phyloP scores from a whole-genome alignment of 2,797 vertebrate genomes.

The Propithecus perrieri region DNA sequence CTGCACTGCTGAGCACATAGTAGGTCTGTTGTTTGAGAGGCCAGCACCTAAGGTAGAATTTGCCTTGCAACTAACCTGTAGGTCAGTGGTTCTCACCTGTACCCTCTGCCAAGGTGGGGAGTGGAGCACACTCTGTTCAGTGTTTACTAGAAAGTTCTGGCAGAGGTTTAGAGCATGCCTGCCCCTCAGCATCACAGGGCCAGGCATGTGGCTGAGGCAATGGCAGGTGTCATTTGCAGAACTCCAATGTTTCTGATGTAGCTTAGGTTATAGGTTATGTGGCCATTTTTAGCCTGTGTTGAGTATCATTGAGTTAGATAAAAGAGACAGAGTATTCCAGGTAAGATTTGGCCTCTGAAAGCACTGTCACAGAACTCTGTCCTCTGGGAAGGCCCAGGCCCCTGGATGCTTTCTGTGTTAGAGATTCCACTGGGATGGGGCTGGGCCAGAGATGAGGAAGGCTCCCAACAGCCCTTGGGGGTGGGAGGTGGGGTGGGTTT shows the following conservation, averaged over 20 bases:
- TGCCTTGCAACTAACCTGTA: neutral
- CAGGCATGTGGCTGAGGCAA: neutral
- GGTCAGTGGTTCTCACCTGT: neutral
- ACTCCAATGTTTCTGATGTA: neutral
- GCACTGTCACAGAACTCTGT: neutral
- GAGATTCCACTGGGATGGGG: neutral
- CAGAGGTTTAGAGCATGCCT: rapidly evolving
- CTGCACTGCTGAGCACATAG: neutral
- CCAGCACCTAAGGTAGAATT: neutral
- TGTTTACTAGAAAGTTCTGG: neutral
- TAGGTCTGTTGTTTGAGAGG: neutral
- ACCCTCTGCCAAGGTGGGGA: neutral
- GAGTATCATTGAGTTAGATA: neutral
- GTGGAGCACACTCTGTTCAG: neutral
- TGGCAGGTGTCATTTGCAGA: neutral
- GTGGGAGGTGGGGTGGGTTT: too few relatives aligned
- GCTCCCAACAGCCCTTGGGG: neutral
- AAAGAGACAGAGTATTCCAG: neutral
- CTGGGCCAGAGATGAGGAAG: rapidly evolving
- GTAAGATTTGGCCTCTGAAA: neutral
- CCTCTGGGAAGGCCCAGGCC: neutral
- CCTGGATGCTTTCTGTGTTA: neutral
- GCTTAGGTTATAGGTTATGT: neutral
- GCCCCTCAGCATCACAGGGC: too few relatives aligned
- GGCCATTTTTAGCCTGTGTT: neutral